These are phyloP conservation scores for Origma solitaria DNA, from an alignment of 2,113 vertebrate species.

Conservation along the genomic window DNA sequence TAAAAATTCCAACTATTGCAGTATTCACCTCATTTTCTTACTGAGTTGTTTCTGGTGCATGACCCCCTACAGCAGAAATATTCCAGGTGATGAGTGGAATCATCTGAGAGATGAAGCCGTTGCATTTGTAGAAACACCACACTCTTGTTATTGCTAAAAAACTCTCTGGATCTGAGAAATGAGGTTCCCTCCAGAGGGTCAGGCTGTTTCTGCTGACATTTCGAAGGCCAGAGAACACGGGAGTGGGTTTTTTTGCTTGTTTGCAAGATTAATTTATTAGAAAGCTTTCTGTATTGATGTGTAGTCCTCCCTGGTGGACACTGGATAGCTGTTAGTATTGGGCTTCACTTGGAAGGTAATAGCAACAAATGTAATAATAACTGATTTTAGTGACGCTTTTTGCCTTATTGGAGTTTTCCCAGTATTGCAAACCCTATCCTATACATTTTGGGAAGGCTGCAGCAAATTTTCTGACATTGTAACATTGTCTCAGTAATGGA, in stretches of 20 bases:
- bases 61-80: background rate
- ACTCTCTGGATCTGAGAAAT: background rate
- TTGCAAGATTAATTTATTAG: background rate
- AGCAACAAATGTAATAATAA: background rate
- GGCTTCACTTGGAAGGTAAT: background rate
- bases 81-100: background rate
- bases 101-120: background rate
- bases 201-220: background rate
- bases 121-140: background rate
- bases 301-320: background rate
- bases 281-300: background rate
- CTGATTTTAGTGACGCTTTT: background rate
- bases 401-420: background rate
- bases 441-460: background rate
- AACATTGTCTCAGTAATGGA: background rate
- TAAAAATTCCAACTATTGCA: background rate
- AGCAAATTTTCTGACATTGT: background rate
- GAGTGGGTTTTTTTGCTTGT: accelerated
- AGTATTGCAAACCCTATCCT: background rate
- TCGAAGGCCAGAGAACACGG: background rate
- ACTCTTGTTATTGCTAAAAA: background rate
- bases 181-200: background rate
- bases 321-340: background rate
- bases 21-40: background rate
- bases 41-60: background rate